Percentiles rank a stretch among this genome's conserved stretches.
Conservation (phyloP, 2,888 invertebrate genomes). For the Hydriomena furcata region DNA sequence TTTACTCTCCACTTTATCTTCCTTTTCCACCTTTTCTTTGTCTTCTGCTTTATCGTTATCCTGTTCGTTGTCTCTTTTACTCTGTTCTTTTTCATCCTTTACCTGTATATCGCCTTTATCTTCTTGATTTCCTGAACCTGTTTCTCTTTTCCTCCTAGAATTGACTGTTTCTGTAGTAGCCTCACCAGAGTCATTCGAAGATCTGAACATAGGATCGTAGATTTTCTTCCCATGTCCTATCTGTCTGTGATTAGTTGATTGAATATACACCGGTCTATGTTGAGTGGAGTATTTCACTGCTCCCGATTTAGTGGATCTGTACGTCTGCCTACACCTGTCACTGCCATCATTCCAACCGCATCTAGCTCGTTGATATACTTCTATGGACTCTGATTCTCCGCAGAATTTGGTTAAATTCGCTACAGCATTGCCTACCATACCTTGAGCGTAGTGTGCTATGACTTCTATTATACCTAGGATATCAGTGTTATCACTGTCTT, state of each 20-base stretch:
- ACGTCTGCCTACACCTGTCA: constrained; percentile 36
- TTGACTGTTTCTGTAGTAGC: constrained; percentile 1
- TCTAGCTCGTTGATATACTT: constrained; percentile 43
- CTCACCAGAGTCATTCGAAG: constrained; percentile 14
- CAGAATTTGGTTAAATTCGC: constrained; percentile 58
- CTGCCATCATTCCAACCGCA: constrained; percentile 32
- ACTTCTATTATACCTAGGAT: constrained; percentile 48
- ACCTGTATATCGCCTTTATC: neutral
- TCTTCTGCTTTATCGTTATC: neutral
- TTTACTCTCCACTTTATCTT: neutral
- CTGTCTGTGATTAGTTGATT: constrained; percentile 46
- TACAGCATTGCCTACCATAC: constrained; percentile 46
- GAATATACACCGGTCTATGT: constrained; percentile 46
- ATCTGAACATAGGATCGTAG: constrained; percentile 6
- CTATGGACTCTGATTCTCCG: constrained; percentile 40
- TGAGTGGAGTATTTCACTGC: constrained; percentile 46
- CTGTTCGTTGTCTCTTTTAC: neutral
- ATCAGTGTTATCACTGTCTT: constrained; percentile 33
- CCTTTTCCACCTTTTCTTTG: neutral
- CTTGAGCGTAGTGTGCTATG: constrained; percentile 45
- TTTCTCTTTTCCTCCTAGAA: constrained; percentile 23
- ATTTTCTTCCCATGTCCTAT: neutral
- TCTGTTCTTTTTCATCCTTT: neutral
- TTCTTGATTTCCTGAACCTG: neutral
- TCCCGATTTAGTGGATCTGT: constrained; percentile 52